Evolutionary conservation across 2,797 vertebrate genomes (phyloP).

Genomic region (Pantherophis vulpinus): DNA sequence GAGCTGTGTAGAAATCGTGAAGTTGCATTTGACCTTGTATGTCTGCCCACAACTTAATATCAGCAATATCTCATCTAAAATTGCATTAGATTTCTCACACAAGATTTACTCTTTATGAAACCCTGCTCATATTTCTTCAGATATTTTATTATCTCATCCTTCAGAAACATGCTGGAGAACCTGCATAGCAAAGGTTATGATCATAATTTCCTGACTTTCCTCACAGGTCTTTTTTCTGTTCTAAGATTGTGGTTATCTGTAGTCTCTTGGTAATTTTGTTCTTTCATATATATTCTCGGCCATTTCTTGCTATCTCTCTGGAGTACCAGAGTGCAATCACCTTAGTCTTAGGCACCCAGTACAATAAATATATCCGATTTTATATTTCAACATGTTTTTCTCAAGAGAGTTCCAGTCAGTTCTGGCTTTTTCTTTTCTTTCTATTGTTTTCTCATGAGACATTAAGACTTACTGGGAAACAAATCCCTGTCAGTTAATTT

Average conservation of each 20-base stretch:
- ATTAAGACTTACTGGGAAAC: background rate
- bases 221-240: background rate
- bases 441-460: background rate
- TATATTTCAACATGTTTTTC: background rate
- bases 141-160: background rate
- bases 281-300: background rate
- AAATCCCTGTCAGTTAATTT: background rate
- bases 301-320: background rate
- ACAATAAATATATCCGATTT: conserved; percentile 2
- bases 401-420: background rate
- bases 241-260: conserved; percentile 10
- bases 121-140: background rate
- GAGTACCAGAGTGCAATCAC: background rate
- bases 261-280: conserved; percentile 1
- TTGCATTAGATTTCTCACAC: background rate
- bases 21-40: background rate
- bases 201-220: conserved; percentile 19
- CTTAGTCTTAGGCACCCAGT: background rate
- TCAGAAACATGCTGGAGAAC: conserved; percentile 1
- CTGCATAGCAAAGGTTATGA: background rate
- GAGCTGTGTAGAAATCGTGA: background rate
- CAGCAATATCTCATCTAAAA: conserved; percentile 9
- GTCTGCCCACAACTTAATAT: background rate
- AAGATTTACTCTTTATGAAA: conserved; percentile 12
- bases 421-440: background rate